Base-by-base conservation (phyloP, 1,140 invertebrate genomes). In the Drosophila cardini region DNA sequence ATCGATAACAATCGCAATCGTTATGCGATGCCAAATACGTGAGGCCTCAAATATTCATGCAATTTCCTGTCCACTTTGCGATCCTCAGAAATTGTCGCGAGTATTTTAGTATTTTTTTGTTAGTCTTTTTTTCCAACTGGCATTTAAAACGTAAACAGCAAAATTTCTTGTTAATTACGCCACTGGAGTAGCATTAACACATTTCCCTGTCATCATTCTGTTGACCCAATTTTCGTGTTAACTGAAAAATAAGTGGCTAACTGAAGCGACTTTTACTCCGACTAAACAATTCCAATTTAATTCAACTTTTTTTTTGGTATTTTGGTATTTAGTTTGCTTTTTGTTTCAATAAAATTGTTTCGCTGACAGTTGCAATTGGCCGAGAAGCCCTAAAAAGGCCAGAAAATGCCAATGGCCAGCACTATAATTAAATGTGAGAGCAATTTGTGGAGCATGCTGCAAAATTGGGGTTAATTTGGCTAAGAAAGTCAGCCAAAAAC, bases 141-240 rank as follows among this genome's bases (percentile, higher is more conserved):
- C 68, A 80, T 64, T 62, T 60, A 63, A 68, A 72, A 50, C 46
- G 70, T 50, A 48, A 76, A 67, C 48, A 50, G 45, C 46, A 67
- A 75, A 67, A 55, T 68, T 79, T 80, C 72, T 69, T 58, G 76
- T 68, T 83, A 84, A 83, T 84, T 83, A 80, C 80, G 72, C 72
- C 72, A 72, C 56, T 84, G 61, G 57, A n/a, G 69, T 77, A 84
- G 70, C 81, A 80, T 84, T 84, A 85, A 84, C 73, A 84, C 81
- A 84, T 84, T 84, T 85, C 68, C 74, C 69, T 69, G 80, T 83
- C 80, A 83, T 84, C 76, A 67, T 83, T 83, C 76, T 80, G 61
- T 42, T 84, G 81, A 80, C 77, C 81, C 81, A 80, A 77, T 85
- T 84, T 73, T 52, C 42, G 7, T 61, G 52, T 64, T 71, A 73